phyloP scores from a whole-genome alignment of 2,113 vertebrate species.

The Vulpes ferrilata region DNA sequence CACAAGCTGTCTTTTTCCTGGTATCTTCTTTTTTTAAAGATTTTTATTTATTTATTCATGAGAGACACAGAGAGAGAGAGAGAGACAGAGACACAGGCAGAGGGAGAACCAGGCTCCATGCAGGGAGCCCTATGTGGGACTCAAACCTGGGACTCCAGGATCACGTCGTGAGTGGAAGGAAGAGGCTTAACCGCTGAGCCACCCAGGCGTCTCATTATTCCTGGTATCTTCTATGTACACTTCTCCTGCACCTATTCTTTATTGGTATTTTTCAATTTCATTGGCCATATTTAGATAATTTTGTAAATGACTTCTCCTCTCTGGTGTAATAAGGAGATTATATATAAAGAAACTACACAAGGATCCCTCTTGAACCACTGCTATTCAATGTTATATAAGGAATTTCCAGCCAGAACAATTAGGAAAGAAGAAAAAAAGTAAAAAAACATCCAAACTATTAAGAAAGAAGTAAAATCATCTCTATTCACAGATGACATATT shows the following conservation, averaged over 20 bases:
- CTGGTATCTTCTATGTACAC: background rate
- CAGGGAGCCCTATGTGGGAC: no score
- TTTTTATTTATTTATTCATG: no score
- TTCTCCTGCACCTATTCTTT: background rate
- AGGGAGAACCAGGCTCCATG: no score
- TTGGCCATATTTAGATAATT: slow-evolving; percentile 8
- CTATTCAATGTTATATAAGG: background rate
- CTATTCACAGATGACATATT: background rate
- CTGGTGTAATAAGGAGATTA: background rate
- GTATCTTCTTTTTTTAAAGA: background rate
- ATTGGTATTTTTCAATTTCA: background rate
- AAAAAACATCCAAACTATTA: background rate
- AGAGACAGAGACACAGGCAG: no score
- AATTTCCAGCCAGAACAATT: background rate
- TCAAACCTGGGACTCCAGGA: no score
- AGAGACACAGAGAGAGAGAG: no score
- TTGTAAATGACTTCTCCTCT: background rate
- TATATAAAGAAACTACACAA: background rate
- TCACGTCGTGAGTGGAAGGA: no score
- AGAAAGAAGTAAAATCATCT: background rate
- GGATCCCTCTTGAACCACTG: background rate
- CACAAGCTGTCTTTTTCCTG: background rate
- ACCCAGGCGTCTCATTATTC: background rate
- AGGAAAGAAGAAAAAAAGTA: background rate
- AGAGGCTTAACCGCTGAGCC: no score